Percentiles rank a stretch among this genome's conserved stretches.
These are phyloP conservation scores for human DNA, from an alignment of 2,113 vertebrate genomes.

Conservation along the genomic window GRCh38 chr15:98237001-98237500, in stretches of 20 bases:
- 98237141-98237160: not conserved
- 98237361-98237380: not conserved
- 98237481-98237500: not conserved
- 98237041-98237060: not conserved
- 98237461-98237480: not conserved
- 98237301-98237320: not conserved
- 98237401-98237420: constrained; percentile 3
- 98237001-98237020: not conserved
- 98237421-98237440: not conserved
- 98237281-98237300: not conserved
- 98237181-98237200: fast-evolving
- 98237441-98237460: constrained; percentile 22
- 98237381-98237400: not conserved
- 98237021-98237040: not conserved
- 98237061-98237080: fast-evolving
- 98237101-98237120: not conserved
- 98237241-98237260: not conserved
- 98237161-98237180: not conserved
- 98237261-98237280: not conserved
- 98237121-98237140: not conserved
- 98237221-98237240: not conserved
- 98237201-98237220: no score
- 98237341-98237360: not conserved
- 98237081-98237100: not conserved
- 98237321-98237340: not conserved